Base-by-base conservation (phyloP, 2,888 invertebrate species). In the Pteria penguin region DNA sequence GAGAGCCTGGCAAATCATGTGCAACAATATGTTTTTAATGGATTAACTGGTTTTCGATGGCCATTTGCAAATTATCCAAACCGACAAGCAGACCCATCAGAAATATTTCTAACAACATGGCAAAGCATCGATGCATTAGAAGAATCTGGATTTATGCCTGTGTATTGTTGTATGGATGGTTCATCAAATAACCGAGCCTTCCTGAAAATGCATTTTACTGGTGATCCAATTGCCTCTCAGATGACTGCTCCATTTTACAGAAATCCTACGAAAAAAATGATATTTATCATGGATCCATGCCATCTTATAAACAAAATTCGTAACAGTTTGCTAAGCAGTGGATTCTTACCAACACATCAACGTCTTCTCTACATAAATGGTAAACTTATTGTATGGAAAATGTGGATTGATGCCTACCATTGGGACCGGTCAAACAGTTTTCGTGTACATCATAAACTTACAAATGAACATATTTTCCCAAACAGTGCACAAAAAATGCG, bases 141-240 rank as follows among this genome's bases (percentile, higher is more conserved):
- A 31, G 60, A 67, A 45, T 61, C 24, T 33, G 67, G 61, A 2
- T 67, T 73, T 22, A 31, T 33, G 54, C 52, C 54, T 24, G 26
- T 67, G 52, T 52, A 73, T 31, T 71, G 71, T 11, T 76, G 78
- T 62, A 73, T 78, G 72, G 76, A 81, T 68, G 69, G 69, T 1
- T 75, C 69, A 4, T 31, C 45, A n/a, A 75, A 69, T 29, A 75
- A 75, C 31, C 26, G 69, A 29, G 69, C 75, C 4, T 75, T 68
- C 26, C 33, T 75, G 31, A 75, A 75, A 57, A 69, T 75, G 75
- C 75, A 75, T 22, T 75, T 74, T 57, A 24, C 33, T 2, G 32
- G 52, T 14, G 45, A 63, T n/a, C 45, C 63, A n/a, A 27, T 69
- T 18, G 33, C 63, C n/a, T 31, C 75, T 14, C 62, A 63, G n/a